These are phyloP conservation scores for Opisthocomus hoazin DNA, from an alignment of 2,113 vertebrate species.

Conservation along the genomic window DNA sequence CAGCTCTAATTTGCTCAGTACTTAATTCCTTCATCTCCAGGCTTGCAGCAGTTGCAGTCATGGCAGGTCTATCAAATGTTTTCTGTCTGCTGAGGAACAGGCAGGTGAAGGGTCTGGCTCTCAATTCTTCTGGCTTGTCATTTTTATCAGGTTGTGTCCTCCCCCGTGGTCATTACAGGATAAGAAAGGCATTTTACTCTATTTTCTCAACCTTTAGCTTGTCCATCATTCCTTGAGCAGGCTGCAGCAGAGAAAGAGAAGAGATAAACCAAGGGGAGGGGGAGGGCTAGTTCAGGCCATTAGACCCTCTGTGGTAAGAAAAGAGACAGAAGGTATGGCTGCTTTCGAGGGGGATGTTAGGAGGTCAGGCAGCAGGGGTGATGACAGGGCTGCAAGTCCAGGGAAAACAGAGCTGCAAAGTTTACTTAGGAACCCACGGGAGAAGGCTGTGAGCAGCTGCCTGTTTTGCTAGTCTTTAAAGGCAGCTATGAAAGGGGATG, in stretches of 20 bases:
- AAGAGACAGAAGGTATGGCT: neutral
- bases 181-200: slow-evolving; percentile 43
- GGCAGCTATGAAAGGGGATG: neutral
- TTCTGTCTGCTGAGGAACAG: neutral
- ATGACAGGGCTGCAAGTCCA: neutral
- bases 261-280: neutral
- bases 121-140: slow-evolving; percentile 16
- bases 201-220: slow-evolving; percentile 41
- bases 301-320: neutral
- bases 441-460: neutral
- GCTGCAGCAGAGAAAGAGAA: neutral
- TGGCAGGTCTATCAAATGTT: neutral
- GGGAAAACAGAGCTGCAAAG: slow-evolving; percentile 13
- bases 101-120: slow-evolving; percentile 39
- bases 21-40: neutral
- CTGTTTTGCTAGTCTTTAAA: neutral
- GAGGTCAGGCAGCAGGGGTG: neutral
- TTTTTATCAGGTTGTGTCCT: slow-evolving; percentile 43
- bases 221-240: neutral
- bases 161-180: slow-evolving; percentile 36
- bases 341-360: neutral
- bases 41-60: neutral
- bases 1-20: neutral
- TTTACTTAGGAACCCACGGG: neutral
- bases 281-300: neutral